phyloP scores from a whole-genome alignment of 2,113 vertebrate species.

The Lepus timidus region DNA sequence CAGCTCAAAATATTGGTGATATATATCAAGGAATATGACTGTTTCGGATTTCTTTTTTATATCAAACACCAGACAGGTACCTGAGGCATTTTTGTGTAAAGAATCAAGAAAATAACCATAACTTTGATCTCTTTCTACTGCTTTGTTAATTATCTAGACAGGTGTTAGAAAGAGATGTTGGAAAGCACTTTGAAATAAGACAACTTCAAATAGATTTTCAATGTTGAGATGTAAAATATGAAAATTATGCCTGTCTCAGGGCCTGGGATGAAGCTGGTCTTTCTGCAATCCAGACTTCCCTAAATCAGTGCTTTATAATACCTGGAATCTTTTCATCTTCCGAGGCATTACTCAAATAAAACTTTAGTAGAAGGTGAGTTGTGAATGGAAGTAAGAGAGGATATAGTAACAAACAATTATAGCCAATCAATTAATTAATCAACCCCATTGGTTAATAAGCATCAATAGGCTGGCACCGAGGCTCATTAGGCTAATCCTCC shows the following conservation, averaged over 20 bases:
- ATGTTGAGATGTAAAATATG: conserved; percentile 67
- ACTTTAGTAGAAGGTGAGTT: neutral
- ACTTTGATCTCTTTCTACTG: conserved; percentile 82
- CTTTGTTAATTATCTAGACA: conserved; percentile 85
- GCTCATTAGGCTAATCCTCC: too few relatives aligned
- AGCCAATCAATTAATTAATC: neutral
- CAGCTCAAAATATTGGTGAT: conserved; percentile 83
- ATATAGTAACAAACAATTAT: neutral
- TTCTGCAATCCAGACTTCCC: conserved; percentile 69
- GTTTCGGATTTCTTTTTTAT: conserved; percentile 85
- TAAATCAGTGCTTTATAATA: conserved; percentile 65
- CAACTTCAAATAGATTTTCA: conserved; percentile 82
- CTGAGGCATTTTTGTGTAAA: conserved; percentile 81
- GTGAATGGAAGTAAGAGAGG: conserved; percentile 28
- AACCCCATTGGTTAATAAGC: neutral
- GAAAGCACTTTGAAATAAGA: conserved; percentile 84
- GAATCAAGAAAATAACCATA: conserved; percentile 72
- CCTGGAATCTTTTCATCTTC: conserved; percentile 38
- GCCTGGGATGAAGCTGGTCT: neutral
- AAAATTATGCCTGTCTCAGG: conserved; percentile 56
- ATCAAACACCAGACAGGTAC: conserved; percentile 85
- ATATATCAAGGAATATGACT: conserved; percentile 83
- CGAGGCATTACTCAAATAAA: conserved; percentile 52
- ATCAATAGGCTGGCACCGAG: neutral
- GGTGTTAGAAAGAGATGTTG: conserved; percentile 80